Base-by-base conservation (phyloP, 1,140 invertebrate genomes). In the Hyles vespertilio region DNA sequence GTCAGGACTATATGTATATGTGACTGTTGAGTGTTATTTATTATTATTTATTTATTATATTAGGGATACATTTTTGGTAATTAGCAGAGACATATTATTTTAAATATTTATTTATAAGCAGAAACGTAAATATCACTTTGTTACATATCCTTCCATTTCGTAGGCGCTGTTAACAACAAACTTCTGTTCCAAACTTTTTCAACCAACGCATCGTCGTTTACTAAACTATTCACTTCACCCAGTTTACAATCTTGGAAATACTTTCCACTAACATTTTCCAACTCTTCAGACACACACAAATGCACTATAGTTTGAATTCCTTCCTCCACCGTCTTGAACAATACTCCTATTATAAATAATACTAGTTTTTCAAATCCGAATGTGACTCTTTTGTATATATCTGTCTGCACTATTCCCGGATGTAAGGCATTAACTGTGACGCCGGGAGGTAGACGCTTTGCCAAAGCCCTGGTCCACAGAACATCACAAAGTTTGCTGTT, bases 401-500 rank as follows among this genome's bases (percentile, higher is more conserved):
- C 91, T 0, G 94, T 94, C n/a, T 85, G 82, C 2, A 93, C 90
- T 2, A 91, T 65, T 2, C 92, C 93, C 2, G 92, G 93, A 68
- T 93, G 92, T 12, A 92, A 60, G 1, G 87, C 70, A 65, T 93
- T 92, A 0, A 81, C 84, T 5, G 89, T 91, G 3, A 93, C 89
- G 0, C 89, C 90, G 0, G 64, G 79, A 82, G 92, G 83, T 10
- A 95, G 70, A 62, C 84, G 80, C 33, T 87, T 89, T 0, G 91
- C 84, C 8, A 96, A 82, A 63, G 94, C 92, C 58, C 81, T 90
- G 0, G 91, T 91, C 77, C 95, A 95, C 3, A 95, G 72, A 32
- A 94, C 77, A 62, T 94, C 92, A n/a, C 92, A 93, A 6, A 95
- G 71, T 87, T 95, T 95, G 61, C 92, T 94, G 62, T 93, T 92